Evolutionary conservation across 2,797 vertebrate genomes (phyloP).

Genomic region (Melanogrammus aeglefinus): DNA sequence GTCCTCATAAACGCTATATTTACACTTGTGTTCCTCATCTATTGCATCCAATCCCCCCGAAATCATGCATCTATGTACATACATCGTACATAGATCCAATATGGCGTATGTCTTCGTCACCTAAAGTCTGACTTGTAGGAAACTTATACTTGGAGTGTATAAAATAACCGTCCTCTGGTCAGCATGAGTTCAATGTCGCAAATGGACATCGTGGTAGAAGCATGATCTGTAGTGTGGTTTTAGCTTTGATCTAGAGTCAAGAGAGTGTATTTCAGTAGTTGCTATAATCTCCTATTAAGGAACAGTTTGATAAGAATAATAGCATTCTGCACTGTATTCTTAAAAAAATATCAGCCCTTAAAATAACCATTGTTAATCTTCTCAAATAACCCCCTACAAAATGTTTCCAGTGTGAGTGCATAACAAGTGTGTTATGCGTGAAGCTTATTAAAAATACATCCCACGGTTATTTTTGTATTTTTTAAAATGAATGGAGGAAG

Average conservation of each 20-base stretch:
- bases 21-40: no score
- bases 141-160: no score
- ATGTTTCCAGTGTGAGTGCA: not conserved
- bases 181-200: not conserved
- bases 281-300: not conserved
- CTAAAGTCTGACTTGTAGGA: no score
- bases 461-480: constrained; percentile 3
- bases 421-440: not conserved
- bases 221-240: not conserved
- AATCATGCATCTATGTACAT: no score
- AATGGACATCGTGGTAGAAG: not conserved
- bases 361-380: not conserved
- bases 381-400: not conserved
- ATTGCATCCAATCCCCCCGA: no score
- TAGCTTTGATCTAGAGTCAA: not conserved
- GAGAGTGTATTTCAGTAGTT: not conserved
- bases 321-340: not conserved
- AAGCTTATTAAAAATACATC: not conserved
- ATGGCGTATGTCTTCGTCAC: no score
- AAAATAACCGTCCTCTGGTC: no score
- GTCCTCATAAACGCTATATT: no score
- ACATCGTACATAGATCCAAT: no score
- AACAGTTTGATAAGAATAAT: not conserved
- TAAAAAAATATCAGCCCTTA: not conserved
- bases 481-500: not conserved